Evolutionary conservation across 2,113 vertebrate genomes (phyloP), one percentile per base, ranked within the genome.

Genomic region (Theristicus caerulescens): DNA sequence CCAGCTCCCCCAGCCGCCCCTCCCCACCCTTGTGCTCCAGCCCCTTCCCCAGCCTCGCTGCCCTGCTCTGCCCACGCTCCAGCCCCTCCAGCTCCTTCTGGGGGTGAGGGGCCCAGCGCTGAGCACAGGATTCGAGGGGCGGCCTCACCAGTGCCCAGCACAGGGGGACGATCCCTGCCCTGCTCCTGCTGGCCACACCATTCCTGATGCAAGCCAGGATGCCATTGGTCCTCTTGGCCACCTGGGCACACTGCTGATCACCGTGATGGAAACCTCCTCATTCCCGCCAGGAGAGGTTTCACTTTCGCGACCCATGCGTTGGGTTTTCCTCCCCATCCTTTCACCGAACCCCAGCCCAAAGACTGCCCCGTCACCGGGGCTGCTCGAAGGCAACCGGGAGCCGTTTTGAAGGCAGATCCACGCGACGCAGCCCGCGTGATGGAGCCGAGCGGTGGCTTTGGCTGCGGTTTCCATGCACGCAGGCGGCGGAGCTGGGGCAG

Each of bases 381-480:
- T 5, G 5, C 31, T 34, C 20, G 6, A n/a, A 59, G 20, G 42
- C 24, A 38, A 73, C 17, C 26, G 74, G 72, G 31, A 55, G 46
- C 42, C 65, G 58, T 5, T 87, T 42, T 55, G 10, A 44, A 76
- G 55, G 51, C 16, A 85, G 46, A 71, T 16, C 32, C 66, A 55
- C 0, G 7, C 0, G 14, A 69, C 3, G 7, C 24, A 44, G 73
- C 17, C 24, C 12, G 51, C 3, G 3, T 22, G 36, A 57, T 11
- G 34, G 66, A 51, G 18, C 44, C 62, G 22, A 54, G 22, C 0
- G 1, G 47, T 42, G 57, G 55, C 32, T 87, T 82, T 9, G 3
- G 73, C 38, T 78, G 51, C 3, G 29, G 55, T 38, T 76, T 74
- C 42, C 34, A 4, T 9, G 20, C 51, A 12, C 26, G 5, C 38